Evolutionary conservation across 1,140 invertebrate species (phyloP).

Genomic region (Druon quercuslanigerum): DNA sequence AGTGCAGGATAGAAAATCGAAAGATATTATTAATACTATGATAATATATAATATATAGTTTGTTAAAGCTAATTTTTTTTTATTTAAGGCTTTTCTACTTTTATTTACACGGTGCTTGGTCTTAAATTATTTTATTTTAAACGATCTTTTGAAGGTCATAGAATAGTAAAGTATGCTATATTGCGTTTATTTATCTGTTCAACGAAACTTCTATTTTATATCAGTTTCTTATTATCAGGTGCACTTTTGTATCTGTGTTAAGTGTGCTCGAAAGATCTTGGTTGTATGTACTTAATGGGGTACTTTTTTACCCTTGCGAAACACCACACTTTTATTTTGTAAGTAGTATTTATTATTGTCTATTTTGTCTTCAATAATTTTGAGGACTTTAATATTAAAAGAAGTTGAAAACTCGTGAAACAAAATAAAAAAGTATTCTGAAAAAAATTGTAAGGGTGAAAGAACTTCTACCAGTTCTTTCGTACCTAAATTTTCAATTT

Average conservation of each 20-base stretch:
- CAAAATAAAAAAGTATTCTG: slow-evolving; percentile 1
- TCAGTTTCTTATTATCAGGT: neutral
- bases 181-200: slow-evolving; percentile 8
- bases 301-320: neutral
- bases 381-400: neutral
- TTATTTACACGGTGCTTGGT: slow-evolving; percentile 58
- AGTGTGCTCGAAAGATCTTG: neutral
- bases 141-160: slow-evolving; percentile 1
- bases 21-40: slow-evolving; percentile 15
- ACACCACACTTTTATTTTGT: neutral
- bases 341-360: too few relatives aligned
- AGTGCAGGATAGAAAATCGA: slow-evolving; percentile 42
- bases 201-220: neutral
- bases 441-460: neutral
- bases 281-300: neutral
- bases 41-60: slow-evolving; percentile 46
- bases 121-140: slow-evolving; percentile 40
- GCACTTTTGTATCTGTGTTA: neutral
- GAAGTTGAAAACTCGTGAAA: neutral
- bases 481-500: slow-evolving; percentile 33
- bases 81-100: slow-evolving; percentile 29
- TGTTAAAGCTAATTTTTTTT: slow-evolving; percentile 41
- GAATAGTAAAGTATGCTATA: neutral
- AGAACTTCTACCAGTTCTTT: slow-evolving; percentile 6
- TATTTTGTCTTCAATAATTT: too few relatives aligned